Conservation (phyloP, 2,888 invertebrate genomes). For the Cactoblastis cactorum region DNA sequence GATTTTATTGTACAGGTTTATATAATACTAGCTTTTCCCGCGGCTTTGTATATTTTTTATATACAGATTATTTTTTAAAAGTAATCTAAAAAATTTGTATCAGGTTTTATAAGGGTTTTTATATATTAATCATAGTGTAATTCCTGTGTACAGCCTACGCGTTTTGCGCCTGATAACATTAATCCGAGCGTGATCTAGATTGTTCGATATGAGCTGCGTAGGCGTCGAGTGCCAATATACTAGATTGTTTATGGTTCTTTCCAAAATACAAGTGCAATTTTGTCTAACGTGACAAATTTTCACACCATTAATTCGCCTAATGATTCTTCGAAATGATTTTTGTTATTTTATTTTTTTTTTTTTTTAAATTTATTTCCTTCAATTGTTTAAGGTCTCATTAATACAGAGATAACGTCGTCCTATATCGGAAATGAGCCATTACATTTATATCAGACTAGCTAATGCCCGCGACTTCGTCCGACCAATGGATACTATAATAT, state of each 20-base stretch:
- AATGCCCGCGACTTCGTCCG: too few relatives aligned
- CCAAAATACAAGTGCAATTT: too few relatives aligned
- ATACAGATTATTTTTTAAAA: too few relatives aligned
- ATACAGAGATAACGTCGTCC: neutral
- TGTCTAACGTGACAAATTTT: too few relatives aligned
- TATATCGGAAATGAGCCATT: neutral
- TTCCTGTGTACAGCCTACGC: neutral
- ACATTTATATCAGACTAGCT: neutral
- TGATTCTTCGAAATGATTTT: too few relatives aligned
- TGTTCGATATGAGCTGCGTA: conserved; percentile 6
- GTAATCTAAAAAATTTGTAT: neutral
- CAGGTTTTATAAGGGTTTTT: neutral
- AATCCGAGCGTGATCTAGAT: conserved; percentile 11
- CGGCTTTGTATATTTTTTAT: too few relatives aligned
- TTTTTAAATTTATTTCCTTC: too few relatives aligned
- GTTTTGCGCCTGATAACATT: neutral
- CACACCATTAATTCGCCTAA: neutral
- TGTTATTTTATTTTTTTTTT: too few relatives aligned
- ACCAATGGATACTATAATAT: too few relatives aligned
- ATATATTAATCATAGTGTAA: neutral
- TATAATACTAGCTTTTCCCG: too few relatives aligned
- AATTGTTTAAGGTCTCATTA: neutral
- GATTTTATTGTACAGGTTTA: too few relatives aligned
- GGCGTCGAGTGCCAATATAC: neutral
- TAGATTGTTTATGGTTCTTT: neutral